Percentiles rank a stretch among this genome's conserved stretches.
Evolutionary conservation across 2,888 invertebrate genomes (phyloP).

Genomic region (Epirrhoe alternata): DNA sequence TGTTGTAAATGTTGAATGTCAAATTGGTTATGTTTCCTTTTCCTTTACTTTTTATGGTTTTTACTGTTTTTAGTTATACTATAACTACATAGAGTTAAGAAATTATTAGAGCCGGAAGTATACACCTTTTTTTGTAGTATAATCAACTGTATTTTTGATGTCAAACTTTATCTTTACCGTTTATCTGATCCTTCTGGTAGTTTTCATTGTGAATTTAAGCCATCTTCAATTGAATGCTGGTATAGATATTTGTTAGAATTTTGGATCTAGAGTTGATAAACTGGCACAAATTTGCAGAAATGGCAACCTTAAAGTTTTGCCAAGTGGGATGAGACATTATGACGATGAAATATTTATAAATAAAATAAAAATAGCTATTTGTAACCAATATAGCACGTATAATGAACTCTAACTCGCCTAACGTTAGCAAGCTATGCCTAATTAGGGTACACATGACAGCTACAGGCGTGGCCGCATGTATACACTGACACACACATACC

Average conservation of each 20-base stretch:
- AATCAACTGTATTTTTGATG: background rate
- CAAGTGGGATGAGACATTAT: background rate
- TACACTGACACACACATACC: slow-evolving; percentile 77
- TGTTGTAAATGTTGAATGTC: slow-evolving; percentile 46
- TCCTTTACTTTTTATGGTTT: slow-evolving; percentile 45
- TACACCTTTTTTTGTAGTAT: background rate
- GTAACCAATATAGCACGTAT: slow-evolving; percentile 49
- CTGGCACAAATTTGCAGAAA: too few species aligned
- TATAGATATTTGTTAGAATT: too few species aligned
- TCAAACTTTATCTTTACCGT: background rate
- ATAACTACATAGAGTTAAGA: slow-evolving; percentile 9
- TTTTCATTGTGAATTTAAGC: background rate
- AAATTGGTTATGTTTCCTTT: slow-evolving; percentile 53
- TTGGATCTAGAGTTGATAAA: too few species aligned
- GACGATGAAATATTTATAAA: background rate
- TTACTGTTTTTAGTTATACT: slow-evolving; percentile 23
- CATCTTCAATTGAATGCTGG: too few species aligned
- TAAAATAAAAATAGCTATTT: slow-evolving; percentile 12
- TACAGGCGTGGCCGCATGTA: slow-evolving; percentile 79
- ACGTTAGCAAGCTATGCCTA: slow-evolving; percentile 70
- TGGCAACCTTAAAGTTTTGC: too few species aligned
- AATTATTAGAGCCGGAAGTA: slow-evolving; percentile 15
- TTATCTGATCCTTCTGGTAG: background rate
- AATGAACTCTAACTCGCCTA: slow-evolving; percentile 57
- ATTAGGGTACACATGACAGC: slow-evolving; percentile 83